phyloP scores from a whole-genome alignment of 2,888 invertebrate species.

The Cryptocephalus moraei region DNA sequence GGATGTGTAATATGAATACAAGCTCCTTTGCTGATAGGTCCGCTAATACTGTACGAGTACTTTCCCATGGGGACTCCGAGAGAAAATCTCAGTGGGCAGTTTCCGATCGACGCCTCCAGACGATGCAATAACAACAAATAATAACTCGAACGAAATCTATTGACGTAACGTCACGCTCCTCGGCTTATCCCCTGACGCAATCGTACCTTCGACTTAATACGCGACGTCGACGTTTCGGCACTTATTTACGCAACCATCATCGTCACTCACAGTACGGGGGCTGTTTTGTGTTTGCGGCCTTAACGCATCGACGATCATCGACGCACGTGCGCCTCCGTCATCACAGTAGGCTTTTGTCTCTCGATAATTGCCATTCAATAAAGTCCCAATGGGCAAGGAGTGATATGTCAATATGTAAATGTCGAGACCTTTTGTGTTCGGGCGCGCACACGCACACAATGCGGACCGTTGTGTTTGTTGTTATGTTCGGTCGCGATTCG shows the following conservation, averaged over 20 bases:
- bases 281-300: conserved; percentile 18
- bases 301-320: conserved; percentile 22
- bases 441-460: no score
- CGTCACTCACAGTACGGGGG: conserved; percentile 16
- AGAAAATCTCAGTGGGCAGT: no score
- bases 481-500: no score
- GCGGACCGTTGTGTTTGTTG: no score
- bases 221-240: neutral
- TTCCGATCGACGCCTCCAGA: no score
- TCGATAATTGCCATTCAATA: conserved; percentile 20
- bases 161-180: neutral
- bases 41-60: no score
- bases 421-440: neutral
- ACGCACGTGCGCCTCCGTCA: conserved; percentile 13
- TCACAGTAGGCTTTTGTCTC: conserved; percentile 15
- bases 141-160: no score
- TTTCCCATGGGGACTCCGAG: no score
- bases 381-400: conserved; percentile 11
- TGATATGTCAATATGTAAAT: conserved; percentile 19
- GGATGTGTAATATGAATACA: no score
- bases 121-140: no score
- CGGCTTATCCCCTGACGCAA: neutral
- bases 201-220: neutral
- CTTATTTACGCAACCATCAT: conserved; percentile 25
- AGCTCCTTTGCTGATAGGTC: no score